Conservation (phyloP, 2,888 invertebrate genomes). For the Aplocera efformata region DNA sequence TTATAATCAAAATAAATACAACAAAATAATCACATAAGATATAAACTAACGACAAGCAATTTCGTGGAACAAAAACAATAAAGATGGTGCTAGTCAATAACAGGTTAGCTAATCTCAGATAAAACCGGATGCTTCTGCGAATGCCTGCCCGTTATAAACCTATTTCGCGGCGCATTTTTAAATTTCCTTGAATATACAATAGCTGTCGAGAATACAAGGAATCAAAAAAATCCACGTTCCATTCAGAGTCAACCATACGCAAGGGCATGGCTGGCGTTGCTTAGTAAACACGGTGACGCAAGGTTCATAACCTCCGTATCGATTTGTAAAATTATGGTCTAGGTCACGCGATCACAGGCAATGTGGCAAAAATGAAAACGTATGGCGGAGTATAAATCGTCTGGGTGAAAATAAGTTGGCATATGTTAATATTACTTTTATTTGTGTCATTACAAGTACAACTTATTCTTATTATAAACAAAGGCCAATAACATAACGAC, state of each 20-base stretch:
- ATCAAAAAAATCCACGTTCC: constrained; percentile 29
- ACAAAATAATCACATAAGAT: background rate
- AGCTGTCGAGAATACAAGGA: constrained; percentile 24
- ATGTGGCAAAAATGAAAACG: constrained; percentile 28
- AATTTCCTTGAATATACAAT: constrained; percentile 28
- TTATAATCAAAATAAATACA: no score
- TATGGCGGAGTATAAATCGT: background rate
- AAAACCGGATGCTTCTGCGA: constrained; percentile 5
- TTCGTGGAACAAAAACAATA: background rate
- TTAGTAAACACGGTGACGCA: constrained; percentile 62
- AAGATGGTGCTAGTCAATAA: constrained; percentile 1
- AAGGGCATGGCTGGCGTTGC: constrained; percentile 45
- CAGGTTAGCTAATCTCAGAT: constrained; percentile 9
- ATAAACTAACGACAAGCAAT: background rate
- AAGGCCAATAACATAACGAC: constrained; percentile 1
- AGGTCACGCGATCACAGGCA: constrained; percentile 59
- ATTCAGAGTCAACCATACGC: constrained; percentile 40
- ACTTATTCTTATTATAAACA: no score
- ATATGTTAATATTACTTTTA: no score
- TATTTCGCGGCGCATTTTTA: constrained; percentile 9
- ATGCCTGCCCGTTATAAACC: constrained; percentile 3
- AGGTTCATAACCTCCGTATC: constrained; percentile 63
- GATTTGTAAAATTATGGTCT: constrained; percentile 62
- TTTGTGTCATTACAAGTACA: no score
- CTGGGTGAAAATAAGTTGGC: constrained; percentile 12